Percentiles rank a stretch among this genome's conserved stretches.
These are phyloP conservation scores for Suncus etruscus DNA, from an alignment of 2,113 vertebrate genomes.

Conservation along the genomic window DNA sequence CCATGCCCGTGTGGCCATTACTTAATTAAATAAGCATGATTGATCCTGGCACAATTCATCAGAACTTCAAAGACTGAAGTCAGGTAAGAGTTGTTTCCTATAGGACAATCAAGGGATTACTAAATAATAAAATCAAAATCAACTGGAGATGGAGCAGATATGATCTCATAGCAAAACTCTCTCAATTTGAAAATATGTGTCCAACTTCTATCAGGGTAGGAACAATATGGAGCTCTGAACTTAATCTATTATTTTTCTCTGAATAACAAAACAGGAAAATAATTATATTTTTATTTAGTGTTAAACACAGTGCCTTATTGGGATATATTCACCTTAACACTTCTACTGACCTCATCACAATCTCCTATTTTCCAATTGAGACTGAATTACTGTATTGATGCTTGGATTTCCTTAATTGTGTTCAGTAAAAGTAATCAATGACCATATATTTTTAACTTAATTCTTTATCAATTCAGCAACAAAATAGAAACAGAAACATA, in stretches of 20 bases:
- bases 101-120: not conserved
- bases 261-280: not conserved
- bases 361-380: not conserved
- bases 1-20: too few relatives aligned
- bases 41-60: not conserved
- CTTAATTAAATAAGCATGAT: too few relatives aligned
- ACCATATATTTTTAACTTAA: constrained; percentile 36
- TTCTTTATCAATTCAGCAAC: constrained; percentile 52
- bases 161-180: not conserved
- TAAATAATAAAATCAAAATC: constrained; percentile 5
- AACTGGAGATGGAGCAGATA: not conserved
- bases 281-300: too few relatives aligned
- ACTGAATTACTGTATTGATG: constrained; percentile 1
- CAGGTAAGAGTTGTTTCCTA: not conserved
- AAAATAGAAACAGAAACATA: not conserved
- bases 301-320: too few relatives aligned
- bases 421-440: constrained; percentile 36
- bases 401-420: constrained; percentile 31
- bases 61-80: not conserved
- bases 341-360: not conserved
- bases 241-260: not conserved
- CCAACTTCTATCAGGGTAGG: not conserved
- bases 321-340: not conserved
- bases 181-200: not conserved
- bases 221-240: not conserved